These are phyloP conservation scores for Syritta pipiens DNA, from an alignment of 2,888 invertebrate species.

Conservation along the genomic window DNA sequence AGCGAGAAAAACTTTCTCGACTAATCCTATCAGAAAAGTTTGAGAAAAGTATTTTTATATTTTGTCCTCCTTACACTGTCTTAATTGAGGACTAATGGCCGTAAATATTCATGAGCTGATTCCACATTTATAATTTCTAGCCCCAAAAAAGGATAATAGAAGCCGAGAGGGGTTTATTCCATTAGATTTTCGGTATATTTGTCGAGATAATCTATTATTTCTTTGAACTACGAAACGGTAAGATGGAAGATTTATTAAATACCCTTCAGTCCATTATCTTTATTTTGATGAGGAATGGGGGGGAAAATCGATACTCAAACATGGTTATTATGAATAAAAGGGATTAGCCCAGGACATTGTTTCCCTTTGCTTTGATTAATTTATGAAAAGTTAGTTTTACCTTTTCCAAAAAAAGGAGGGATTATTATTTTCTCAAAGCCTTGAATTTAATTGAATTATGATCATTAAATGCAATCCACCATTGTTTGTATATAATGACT, in stretches of 20 bases:
- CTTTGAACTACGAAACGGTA: conserved; percentile 4
- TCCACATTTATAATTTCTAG: too few species aligned
- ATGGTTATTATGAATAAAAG: conserved; percentile 1
- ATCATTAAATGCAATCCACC: too few species aligned
- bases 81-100: conserved; percentile 30
- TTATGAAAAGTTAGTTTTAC: too few species aligned
- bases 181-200: background rate
- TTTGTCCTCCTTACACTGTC: background rate
- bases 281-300: conserved; percentile 2
- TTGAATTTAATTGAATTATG: too few species aligned
- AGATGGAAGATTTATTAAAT: conserved; percentile 13
- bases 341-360: background rate
- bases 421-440: too few species aligned
- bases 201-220: background rate
- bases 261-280: conserved; percentile 12
- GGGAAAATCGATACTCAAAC: conserved; percentile 8
- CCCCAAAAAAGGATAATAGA: too few species aligned
- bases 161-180: background rate
- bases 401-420: too few species aligned
- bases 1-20: background rate
- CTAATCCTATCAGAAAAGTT: conserved; percentile 16
- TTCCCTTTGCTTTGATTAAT: background rate
- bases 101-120: conserved; percentile 31
- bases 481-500: too few species aligned
- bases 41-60: background rate